Percentiles rank a stretch among this genome's conserved stretches.
Conservation (phyloP, 2,113 vertebrate genomes). For the Ellobius talpinus region DNA sequence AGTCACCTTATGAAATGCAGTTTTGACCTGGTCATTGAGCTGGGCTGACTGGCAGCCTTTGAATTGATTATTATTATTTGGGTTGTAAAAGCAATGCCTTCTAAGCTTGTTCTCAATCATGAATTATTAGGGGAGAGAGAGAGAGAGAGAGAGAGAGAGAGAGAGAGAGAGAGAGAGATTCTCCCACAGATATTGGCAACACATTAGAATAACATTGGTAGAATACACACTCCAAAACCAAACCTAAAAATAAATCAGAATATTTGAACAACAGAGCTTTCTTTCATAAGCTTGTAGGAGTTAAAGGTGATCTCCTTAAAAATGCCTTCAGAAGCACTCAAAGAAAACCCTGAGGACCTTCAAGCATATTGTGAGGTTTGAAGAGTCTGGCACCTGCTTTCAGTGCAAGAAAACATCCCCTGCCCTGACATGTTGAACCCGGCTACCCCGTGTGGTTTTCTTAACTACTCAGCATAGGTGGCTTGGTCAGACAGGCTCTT, state of each 20-base stretch:
- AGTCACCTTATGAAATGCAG: background rate
- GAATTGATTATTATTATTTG: background rate
- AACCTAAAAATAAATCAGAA: background rate
- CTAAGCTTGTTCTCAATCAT: background rate
- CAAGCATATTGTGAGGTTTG: background rate
- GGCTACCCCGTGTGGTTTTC: background rate
- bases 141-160: background rate
- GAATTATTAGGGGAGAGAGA: background rate
- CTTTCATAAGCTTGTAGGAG: background rate
- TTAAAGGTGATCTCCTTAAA: background rate
- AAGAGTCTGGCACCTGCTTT: background rate
- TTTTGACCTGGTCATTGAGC: background rate
- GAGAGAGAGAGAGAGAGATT: background rate
- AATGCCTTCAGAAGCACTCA: background rate
- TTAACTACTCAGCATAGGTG: background rate
- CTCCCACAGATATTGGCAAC: background rate
- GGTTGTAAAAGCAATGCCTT: conserved; percentile 5
- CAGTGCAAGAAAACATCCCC: background rate
- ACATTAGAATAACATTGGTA: conserved; percentile 13
- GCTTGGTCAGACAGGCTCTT: conserved; percentile 4
- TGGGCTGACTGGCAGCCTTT: conserved; percentile 9
- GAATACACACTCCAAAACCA: conserved; percentile 3
- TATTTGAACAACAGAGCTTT: background rate
- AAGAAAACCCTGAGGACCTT: background rate
- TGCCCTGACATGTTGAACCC: background rate